These are phyloP conservation scores for Falco biarmicus DNA, from an alignment of 2,797 vertebrate genomes.

Conservation along the genomic window DNA sequence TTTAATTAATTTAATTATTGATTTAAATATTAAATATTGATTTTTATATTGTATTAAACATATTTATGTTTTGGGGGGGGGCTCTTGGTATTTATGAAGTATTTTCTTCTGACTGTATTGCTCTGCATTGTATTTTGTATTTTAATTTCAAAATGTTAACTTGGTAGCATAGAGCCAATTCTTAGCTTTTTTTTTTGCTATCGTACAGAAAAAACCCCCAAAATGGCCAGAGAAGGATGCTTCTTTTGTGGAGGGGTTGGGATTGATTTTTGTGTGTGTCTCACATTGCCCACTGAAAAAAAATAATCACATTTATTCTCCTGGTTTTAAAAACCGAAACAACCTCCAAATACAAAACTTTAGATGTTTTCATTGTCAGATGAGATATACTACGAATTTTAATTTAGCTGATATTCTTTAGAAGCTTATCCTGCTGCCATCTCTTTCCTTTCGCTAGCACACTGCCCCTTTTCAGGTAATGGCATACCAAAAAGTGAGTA, in stretches of 20 bases:
- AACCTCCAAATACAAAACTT: background rate
- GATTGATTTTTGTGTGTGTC: no score
- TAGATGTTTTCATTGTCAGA: background rate
- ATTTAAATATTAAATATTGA: background rate
- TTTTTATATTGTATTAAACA: conserved; percentile 16
- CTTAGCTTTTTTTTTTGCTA: background rate
- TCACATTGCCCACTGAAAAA: background rate
- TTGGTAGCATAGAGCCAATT: background rate
- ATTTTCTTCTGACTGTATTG: background rate
- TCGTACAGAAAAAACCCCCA: background rate
- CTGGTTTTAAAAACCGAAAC: background rate
- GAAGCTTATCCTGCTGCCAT: background rate
- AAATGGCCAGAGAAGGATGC: background rate
- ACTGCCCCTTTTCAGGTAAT: background rate
- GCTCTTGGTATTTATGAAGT: background rate
- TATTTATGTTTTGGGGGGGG: background rate
- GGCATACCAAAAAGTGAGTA: background rate
- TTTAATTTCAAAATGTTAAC: background rate
- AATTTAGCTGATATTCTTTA: background rate
- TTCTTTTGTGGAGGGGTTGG: background rate
- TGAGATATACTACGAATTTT: background rate
- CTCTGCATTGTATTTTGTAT: background rate
- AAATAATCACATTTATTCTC: conserved; percentile 19
- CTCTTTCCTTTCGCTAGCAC: background rate
- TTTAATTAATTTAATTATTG: no score